A percentile compares a stretch with the other conserved stretches of the same genome.
Conservation (phyloP, 2,888 invertebrate species). For the Cryptocheilus praepositus region DNA sequence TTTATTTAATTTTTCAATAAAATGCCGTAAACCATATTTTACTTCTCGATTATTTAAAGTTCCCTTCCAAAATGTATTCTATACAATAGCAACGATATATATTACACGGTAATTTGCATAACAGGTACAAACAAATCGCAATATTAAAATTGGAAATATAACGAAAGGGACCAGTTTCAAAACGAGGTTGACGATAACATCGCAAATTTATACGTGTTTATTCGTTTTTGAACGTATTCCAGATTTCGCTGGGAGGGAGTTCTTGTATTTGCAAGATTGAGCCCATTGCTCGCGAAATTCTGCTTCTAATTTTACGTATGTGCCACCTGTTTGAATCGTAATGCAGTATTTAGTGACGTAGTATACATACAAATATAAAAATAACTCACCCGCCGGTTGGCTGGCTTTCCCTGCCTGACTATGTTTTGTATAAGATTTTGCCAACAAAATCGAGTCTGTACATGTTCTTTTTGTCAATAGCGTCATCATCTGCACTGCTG, state of each 20-base stretch:
- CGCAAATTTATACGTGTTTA: slow-evolving; percentile 21
- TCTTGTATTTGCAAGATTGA: slow-evolving; percentile 64
- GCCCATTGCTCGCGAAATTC: slow-evolving; percentile 83
- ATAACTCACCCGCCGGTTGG: slow-evolving; percentile 63
- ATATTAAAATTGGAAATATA: too few relatives aligned
- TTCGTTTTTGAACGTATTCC: slow-evolving; percentile 16
- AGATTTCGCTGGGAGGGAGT: slow-evolving; percentile 39
- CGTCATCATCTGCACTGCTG: slow-evolving; percentile 81
- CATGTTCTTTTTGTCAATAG: slow-evolving; percentile 77
- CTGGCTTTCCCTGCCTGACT: slow-evolving; percentile 49
- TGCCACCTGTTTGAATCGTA: slow-evolving; percentile 78
- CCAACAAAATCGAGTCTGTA: slow-evolving; percentile 34
- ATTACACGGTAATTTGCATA: too few relatives aligned
- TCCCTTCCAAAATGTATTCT: slow-evolving; percentile 4
- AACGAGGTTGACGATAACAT: too few relatives aligned
- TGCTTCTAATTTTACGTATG: slow-evolving; percentile 84
- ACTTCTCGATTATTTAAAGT: slow-evolving; percentile 17
- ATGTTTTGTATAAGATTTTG: slow-evolving; percentile 52
- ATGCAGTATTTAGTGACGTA: slow-evolving; percentile 13
- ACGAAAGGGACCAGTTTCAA: too few relatives aligned
- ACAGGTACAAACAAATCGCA: too few relatives aligned
- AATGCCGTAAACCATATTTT: slow-evolving; percentile 4
- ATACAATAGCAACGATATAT: too few relatives aligned
- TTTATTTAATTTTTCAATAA: slow-evolving; percentile 14
- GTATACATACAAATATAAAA: neutral